These are phyloP conservation scores for Hydropotes inermis DNA, from an alignment of 2,113 vertebrate species.

Conservation along the genomic window DNA sequence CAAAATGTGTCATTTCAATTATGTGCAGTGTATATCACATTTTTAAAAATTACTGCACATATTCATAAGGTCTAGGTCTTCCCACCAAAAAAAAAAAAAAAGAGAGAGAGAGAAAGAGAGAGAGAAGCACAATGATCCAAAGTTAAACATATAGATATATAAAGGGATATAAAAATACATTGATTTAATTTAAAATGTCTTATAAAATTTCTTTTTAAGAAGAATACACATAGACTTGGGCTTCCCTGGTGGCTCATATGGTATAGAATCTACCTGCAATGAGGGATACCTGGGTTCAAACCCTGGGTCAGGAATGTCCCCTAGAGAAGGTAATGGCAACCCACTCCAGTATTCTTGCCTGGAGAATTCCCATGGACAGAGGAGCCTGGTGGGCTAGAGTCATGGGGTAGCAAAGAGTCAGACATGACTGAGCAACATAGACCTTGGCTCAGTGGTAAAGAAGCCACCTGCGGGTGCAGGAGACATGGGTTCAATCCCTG, in stretches of 20 bases:
- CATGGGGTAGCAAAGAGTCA: background rate
- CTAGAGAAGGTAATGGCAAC: background rate
- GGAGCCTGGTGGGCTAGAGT: background rate
- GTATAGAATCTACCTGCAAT: background rate
- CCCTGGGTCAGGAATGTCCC: background rate
- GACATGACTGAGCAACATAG: background rate
- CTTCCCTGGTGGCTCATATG: background rate
- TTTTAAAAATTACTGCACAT: background rate
- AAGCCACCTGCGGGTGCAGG: background rate
- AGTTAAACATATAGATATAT: background rate
- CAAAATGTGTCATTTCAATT: background rate
- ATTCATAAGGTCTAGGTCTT: background rate
- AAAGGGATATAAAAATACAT: background rate
- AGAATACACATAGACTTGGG: background rate
- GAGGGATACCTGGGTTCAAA: background rate
- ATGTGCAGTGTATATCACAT: background rate
- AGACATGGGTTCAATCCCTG: background rate
- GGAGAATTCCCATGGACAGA: background rate
- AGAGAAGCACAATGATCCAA: background rate
- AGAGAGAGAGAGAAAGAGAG: background rate
- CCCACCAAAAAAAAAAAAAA: background rate
- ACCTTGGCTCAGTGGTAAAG: background rate
- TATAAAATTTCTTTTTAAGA: background rate
- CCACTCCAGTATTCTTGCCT: background rate
- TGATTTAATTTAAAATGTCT: background rate